Conservation (phyloP, 2,888 invertebrate species). For the Agriotes lineatus region DNA sequence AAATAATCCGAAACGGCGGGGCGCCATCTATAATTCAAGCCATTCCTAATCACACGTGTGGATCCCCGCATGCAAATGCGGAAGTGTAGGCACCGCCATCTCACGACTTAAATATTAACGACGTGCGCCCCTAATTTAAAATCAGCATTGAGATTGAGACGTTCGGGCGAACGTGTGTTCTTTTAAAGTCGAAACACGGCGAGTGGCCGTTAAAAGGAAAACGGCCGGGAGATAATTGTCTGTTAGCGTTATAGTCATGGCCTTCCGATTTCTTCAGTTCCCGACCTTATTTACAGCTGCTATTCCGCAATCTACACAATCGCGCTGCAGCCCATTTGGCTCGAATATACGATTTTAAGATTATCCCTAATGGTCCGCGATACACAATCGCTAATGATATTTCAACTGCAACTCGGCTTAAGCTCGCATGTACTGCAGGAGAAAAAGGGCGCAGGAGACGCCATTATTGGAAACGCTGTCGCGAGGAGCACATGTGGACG, state of each 20-base stretch:
- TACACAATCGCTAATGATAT: conserved; percentile 56
- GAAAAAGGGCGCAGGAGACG: conserved; percentile 16
- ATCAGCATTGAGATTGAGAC: conserved; percentile 17
- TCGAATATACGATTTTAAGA: conserved; percentile 54
- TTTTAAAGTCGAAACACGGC: conserved; percentile 32
- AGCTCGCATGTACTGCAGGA: conserved; percentile 6
- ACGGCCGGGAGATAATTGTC: conserved; percentile 54
- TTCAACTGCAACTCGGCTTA: conserved; percentile 46
- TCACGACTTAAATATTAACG: conserved; percentile 8
- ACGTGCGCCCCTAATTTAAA: conserved; percentile 1
- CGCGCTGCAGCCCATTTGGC: conserved; percentile 51
- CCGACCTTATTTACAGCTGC: conserved; percentile 49
- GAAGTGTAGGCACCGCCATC: neutral
- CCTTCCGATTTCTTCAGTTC: conserved; percentile 50
- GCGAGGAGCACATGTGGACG: conserved; percentile 12
- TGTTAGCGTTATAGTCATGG: conserved; percentile 55
- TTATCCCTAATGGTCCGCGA: conserved; percentile 55
- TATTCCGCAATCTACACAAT: conserved; percentile 50
- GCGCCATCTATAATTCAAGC: neutral
- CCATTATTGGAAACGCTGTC: conserved; percentile 21
- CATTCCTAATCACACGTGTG: neutral
- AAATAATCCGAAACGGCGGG: neutral
- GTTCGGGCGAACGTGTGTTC: conserved; percentile 18
- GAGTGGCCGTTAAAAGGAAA: conserved; percentile 25
- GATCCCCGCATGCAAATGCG: neutral